Conservation (phyloP, 2,113 vertebrate species). For the Calidris pugnax region DNA sequence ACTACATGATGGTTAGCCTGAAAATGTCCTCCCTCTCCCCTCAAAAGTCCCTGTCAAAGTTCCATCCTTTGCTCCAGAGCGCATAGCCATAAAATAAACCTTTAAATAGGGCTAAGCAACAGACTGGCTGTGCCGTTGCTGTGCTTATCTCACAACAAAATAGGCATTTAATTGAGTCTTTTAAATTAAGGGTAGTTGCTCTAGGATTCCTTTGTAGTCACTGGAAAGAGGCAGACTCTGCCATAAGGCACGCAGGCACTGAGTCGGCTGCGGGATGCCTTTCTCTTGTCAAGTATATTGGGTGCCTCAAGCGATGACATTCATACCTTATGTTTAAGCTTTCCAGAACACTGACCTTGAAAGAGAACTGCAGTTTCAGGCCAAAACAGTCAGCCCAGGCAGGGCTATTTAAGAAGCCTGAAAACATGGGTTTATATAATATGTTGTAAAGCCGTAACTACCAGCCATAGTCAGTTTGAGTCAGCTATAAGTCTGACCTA, state of each 20-base stretch:
- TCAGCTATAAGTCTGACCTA: neutral
- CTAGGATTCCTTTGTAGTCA: neutral
- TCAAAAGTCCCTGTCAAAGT: neutral
- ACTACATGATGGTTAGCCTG: neutral
- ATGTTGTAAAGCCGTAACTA: neutral
- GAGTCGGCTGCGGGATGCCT: neutral
- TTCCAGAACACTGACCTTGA: constrained; percentile 32
- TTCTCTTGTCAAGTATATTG: neutral
- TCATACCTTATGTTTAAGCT: neutral
- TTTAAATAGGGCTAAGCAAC: neutral
- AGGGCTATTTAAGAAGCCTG: neutral
- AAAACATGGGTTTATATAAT: neutral
- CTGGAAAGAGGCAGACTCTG: neutral
- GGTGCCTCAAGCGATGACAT: neutral
- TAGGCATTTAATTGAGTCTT: neutral
- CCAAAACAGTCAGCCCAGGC: neutral
- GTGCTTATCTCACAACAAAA: neutral
- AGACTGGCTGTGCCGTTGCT: neutral
- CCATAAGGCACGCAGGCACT: neutral
- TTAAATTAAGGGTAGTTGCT: neutral
- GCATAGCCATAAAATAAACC: neutral
- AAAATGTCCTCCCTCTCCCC: neutral
- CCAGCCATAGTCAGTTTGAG: neutral
- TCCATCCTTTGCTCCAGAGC: neutral
- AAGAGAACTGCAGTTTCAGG: neutral